A percentile compares a stretch with the other conserved stretches of the same genome.
phyloP scores from a whole-genome alignment of 2,113 vertebrate species.

The Chaetodon trifascialis region DNA sequence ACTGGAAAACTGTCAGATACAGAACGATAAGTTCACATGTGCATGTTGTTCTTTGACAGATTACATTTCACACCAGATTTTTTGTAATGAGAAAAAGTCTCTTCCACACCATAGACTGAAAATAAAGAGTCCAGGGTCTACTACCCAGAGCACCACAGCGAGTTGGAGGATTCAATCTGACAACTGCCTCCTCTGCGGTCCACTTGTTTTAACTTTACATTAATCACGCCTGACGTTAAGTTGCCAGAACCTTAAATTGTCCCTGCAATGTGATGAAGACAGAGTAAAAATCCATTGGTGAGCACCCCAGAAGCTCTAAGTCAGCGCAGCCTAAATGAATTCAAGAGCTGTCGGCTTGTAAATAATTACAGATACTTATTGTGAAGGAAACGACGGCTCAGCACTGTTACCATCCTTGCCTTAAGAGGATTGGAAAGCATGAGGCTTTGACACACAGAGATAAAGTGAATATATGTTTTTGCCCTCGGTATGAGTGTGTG shows the following conservation, averaged over 20 bases:
- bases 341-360: conserved; percentile 20
- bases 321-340: conserved; percentile 1
- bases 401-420: background rate
- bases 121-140: background rate
- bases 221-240: conserved; percentile 10
- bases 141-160: background rate
- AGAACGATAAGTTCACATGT: too few relatives aligned
- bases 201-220: conserved; percentile 17
- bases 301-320: conserved; percentile 4
- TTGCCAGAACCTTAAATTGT: background rate
- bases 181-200: background rate
- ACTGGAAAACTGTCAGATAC: too few relatives aligned
- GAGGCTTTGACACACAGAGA: conserved; percentile 1
- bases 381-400: background rate
- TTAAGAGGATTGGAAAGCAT: conserved; percentile 31
- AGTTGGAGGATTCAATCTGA: conserved; percentile 10
- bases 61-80: background rate
- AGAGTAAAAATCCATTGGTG: conserved; percentile 9
- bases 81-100: background rate
- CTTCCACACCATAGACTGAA: background rate
- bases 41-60: background rate
- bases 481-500: background rate
- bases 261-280: background rate
- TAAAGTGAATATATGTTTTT: conserved; percentile 6
- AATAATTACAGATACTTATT: conserved; percentile 30